Evolutionary conservation across 92 coral and sea anemone genomes (phyloP).

Genomic region (Chrysogorgia sp.): DNA sequence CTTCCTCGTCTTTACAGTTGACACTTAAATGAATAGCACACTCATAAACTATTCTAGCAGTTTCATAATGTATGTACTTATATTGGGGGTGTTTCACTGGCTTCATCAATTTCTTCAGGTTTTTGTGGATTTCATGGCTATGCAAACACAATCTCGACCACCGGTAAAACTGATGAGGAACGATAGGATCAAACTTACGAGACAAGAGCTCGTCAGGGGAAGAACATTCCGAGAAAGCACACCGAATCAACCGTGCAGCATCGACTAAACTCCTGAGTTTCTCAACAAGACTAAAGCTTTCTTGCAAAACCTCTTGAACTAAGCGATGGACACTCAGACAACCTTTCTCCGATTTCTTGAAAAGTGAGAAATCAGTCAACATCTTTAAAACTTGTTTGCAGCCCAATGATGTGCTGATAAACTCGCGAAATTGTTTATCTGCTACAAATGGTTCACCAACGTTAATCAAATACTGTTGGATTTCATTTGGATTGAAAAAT

Average conservation of each 20-base stretch:
- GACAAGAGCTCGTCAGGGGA: not conserved
- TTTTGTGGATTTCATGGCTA: not conserved
- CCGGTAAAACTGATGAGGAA: not conserved
- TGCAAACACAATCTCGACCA: slow-evolving; percentile 12
- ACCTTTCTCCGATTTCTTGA: slow-evolving; percentile 58
- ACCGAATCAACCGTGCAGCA: slow-evolving; percentile 65
- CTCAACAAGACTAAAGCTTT: slow-evolving; percentile 38
- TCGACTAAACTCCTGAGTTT: slow-evolving; percentile 44
- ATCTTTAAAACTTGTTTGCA: slow-evolving; percentile 62
- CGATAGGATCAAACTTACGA: not conserved
- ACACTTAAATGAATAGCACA: slow-evolving; percentile 44
- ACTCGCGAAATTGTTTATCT: slow-evolving; percentile 33
- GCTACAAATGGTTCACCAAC: slow-evolving; percentile 62
- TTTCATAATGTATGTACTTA: slow-evolving; percentile 18
- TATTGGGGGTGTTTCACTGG: not conserved
- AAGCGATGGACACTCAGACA: slow-evolving; percentile 82
- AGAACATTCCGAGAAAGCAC: slow-evolving; percentile 52
- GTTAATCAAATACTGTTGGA: slow-evolving; percentile 75
- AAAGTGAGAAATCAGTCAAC: slow-evolving; percentile 81
- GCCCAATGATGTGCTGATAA: slow-evolving; percentile 43
- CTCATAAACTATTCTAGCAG: slow-evolving; percentile 34
- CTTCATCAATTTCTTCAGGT: not conserved
- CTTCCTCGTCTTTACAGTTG: slow-evolving; percentile 19
- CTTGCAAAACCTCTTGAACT: slow-evolving; percentile 86
- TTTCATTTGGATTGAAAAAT: slow-evolving; percentile 77